These are phyloP conservation scores for Erpetoichthys calabaricus DNA, from an alignment of 2,797 vertebrate genomes.

Conservation along the genomic window DNA sequence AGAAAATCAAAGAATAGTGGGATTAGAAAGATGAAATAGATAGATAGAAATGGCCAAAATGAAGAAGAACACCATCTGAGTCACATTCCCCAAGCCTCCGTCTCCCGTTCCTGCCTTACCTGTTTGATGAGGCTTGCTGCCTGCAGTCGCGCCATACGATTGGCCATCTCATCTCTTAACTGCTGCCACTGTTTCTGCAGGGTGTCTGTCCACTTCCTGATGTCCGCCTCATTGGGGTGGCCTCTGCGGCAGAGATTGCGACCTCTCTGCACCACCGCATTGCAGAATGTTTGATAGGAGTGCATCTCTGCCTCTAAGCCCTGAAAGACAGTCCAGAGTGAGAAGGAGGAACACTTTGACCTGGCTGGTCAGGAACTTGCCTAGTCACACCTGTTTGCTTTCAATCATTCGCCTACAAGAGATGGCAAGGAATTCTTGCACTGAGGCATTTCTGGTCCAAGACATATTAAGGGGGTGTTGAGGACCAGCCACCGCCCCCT, in stretches of 20 bases:
- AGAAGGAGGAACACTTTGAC: neutral
- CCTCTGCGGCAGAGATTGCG: slow-evolving; percentile 47
- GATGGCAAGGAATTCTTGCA: too few relatives aligned
- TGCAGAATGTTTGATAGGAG: slow-evolving; percentile 48
- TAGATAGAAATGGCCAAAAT: too few relatives aligned
- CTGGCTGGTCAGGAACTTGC: too few relatives aligned
- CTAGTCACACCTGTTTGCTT: slow-evolving; percentile 1
- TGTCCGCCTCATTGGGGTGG: slow-evolving; percentile 22
- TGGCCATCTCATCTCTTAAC: slow-evolving; percentile 41
- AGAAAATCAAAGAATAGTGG: too few relatives aligned
- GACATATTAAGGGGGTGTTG: too few relatives aligned
- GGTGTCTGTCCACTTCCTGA: slow-evolving; percentile 47
- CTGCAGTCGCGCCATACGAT: slow-evolving; percentile 40
- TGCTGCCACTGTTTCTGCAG: slow-evolving; percentile 59
- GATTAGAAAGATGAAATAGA: too few relatives aligned
- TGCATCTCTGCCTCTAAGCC: slow-evolving; percentile 58
- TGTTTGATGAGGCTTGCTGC: slow-evolving; percentile 58
- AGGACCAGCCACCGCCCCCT: too few relatives aligned
- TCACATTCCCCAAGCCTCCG: too few relatives aligned
- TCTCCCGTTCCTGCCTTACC: slow-evolving; percentile 35
- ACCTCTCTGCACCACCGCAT: slow-evolving; percentile 48
- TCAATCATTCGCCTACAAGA: too few relatives aligned
- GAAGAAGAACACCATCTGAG: too few relatives aligned
- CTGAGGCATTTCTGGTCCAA: too few relatives aligned
- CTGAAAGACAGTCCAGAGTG: slow-evolving; percentile 28